Evolutionary conservation across 2,797 vertebrate species (phyloP).

Genomic region (Hypotaenidia okinawae): DNA sequence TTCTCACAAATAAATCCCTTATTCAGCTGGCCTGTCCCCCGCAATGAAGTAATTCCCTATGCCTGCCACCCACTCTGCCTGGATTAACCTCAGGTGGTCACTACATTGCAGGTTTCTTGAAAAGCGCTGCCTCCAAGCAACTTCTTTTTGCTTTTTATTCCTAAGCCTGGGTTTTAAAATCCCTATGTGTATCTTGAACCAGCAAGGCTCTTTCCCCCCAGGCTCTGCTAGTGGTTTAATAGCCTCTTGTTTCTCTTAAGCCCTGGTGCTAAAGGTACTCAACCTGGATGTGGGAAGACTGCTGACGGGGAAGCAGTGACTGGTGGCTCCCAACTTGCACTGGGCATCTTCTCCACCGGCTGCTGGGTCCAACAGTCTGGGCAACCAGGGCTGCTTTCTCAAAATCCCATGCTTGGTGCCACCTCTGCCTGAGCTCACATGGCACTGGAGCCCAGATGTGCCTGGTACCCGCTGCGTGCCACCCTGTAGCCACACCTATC

Average conservation of each 20-base stretch:
- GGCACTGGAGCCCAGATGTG: not conserved
- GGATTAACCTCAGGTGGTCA: constrained; percentile 73
- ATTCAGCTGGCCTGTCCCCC: constrained; percentile 43
- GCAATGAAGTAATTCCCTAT: constrained; percentile 59
- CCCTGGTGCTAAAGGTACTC: not conserved
- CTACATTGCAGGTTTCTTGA: constrained; percentile 50
- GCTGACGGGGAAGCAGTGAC: not conserved
- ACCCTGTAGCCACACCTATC: not conserved
- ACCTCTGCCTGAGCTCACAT: accelerated
- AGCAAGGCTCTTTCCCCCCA: constrained; percentile 17
- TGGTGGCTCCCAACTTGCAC: not conserved
- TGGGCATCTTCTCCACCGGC: not conserved
- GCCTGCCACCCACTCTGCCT: constrained; percentile 61
- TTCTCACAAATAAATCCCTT: constrained; percentile 60
- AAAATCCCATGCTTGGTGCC: not conserved
- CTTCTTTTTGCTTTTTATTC: constrained; percentile 33
- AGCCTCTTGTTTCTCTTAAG: constrained; percentile 56
- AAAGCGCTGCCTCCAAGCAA: constrained; percentile 40
- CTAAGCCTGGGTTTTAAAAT: constrained; percentile 56
- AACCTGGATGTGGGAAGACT: not conserved
- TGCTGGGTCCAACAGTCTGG: not conserved
- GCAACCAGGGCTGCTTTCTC: not conserved
- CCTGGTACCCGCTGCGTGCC: accelerated
- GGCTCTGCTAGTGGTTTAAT: constrained; percentile 56
- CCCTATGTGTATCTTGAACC: constrained; percentile 50